These are phyloP conservation scores for Parnassius orleans DNA, from an alignment of 2,888 invertebrate genomes.

Conservation along the genomic window DNA sequence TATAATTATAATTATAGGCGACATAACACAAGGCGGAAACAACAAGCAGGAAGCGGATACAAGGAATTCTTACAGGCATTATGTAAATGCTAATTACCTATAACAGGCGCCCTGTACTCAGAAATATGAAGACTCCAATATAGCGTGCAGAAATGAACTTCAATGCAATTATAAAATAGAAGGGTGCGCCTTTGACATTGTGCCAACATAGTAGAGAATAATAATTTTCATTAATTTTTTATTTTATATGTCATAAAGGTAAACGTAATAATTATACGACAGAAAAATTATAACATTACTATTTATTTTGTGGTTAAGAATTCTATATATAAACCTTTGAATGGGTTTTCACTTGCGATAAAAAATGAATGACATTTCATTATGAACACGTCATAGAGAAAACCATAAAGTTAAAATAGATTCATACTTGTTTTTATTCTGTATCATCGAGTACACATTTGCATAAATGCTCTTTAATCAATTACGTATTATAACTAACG, in stretches of 20 bases:
- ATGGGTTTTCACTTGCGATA: not conserved
- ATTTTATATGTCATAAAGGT: too few species aligned
- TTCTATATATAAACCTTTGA: not conserved
- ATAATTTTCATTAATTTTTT: too few species aligned
- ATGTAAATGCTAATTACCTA: conserved; percentile 33
- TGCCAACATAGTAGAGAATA: not conserved
- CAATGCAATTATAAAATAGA: conserved; percentile 8
- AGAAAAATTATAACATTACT: too few species aligned
- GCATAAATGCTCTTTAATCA: not conserved
- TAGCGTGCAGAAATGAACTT: not conserved
- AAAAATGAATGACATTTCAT: conserved; percentile 18
- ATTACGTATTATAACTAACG: too few species aligned
- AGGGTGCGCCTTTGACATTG: not conserved
- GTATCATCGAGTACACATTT: not conserved
- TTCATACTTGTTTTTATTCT: conserved; percentile 4
- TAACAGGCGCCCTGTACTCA: conserved; percentile 21
- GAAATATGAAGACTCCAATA: conserved; percentile 18
- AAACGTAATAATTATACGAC: too few species aligned
- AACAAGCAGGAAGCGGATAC: conserved; percentile 39
- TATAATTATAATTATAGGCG: conserved; percentile 20
- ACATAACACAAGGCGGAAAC: conserved; percentile 35
- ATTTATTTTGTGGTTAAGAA: not conserved
- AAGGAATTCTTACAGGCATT: conserved; percentile 36
- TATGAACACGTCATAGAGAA: not conserved
- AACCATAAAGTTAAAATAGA: conserved; percentile 7